phyloP scores from a whole-genome alignment of 1,140 invertebrate species.

The Pentalonia nigronervosa region DNA sequence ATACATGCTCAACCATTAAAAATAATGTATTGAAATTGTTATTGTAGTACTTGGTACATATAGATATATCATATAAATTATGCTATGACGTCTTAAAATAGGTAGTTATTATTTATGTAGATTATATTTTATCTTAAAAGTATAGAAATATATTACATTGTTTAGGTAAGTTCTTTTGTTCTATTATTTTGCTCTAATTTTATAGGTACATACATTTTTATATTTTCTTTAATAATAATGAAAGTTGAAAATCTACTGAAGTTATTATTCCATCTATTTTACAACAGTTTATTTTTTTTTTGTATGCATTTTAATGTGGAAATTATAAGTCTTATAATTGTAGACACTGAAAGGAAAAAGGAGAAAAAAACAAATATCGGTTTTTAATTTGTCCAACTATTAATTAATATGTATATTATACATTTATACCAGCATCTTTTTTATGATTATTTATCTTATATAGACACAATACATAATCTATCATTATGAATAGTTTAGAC shows the following conservation, averaged over 20 bases:
- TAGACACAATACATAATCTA: neutral
- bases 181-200: neutral
- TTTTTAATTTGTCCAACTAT: neutral
- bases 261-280: neutral
- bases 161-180: neutral
- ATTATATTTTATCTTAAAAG: neutral
- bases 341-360: neutral
- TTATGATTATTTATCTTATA: neutral
- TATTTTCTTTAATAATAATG: neutral
- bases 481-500: neutral
- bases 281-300: neutral
- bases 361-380: neutral
- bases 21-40: neutral
- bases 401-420: neutral
- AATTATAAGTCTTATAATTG: neutral
- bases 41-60: neutral
- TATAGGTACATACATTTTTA: neutral
- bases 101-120: conserved; percentile 5
- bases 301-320: neutral
- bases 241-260: neutral
- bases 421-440: neutral
- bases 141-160: neutral
- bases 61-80: neutral
- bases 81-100: neutral
- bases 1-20: neutral